These are phyloP conservation scores for Sipha flava DNA, from an alignment of 1,140 invertebrate genomes.

Conservation along the genomic window DNA sequence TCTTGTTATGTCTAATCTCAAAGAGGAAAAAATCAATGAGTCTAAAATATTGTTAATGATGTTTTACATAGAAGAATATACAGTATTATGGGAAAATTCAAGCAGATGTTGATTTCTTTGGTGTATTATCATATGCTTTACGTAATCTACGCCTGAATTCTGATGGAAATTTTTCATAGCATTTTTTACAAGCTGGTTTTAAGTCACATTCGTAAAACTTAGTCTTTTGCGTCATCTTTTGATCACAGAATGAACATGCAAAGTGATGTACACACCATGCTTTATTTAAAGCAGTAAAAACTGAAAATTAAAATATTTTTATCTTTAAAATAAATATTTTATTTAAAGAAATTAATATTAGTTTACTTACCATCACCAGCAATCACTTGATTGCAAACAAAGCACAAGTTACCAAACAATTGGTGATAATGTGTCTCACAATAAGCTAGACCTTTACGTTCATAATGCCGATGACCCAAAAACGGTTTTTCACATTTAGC, in stretches of 20 bases:
- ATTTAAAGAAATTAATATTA: background rate
- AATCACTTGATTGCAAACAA: conserved; percentile 97
- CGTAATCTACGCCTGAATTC: conserved; percentile 83
- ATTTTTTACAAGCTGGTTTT: conserved; percentile 96
- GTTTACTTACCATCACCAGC: conserved; percentile 78
- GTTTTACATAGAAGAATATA: no score
- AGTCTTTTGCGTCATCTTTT: conserved; percentile 94
- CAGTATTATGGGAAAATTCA: background rate
- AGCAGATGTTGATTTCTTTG: conserved; percentile 36
- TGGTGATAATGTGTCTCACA: conserved; percentile 99
- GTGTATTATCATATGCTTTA: conserved; percentile 57
- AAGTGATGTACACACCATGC: conserved; percentile 99
- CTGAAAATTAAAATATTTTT: conserved; percentile 50
- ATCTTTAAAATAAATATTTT: background rate
- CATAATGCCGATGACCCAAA: conserved; percentile 96
- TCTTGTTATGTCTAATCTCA: no score
- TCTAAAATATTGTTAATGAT: no score
- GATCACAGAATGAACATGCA: conserved; percentile 95
- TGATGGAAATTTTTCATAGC: conserved; percentile 92
- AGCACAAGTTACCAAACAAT: conserved; percentile 96
- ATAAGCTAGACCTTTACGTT: conserved; percentile 96
- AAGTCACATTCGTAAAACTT: conserved; percentile 99
- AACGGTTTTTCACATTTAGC: conserved; percentile 99
- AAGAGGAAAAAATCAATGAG: no score
- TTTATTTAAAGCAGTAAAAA: conserved; percentile 96